These are phyloP conservation scores for Eudasyphora cyanicolor DNA, from an alignment of 2,888 invertebrate genomes.

Conservation along the genomic window DNA sequence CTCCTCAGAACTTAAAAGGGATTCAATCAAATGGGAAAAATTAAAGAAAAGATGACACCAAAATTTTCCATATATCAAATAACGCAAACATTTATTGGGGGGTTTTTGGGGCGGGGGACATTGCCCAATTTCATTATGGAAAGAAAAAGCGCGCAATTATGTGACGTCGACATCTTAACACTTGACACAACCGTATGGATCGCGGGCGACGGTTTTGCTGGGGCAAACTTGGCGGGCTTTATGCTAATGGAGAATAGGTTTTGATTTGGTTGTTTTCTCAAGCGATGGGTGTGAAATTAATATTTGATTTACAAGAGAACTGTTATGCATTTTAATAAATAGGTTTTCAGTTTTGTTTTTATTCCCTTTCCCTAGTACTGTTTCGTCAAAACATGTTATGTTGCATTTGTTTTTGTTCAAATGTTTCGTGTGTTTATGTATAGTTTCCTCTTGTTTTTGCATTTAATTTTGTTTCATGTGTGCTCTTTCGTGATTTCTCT, in stretches of 20 bases:
- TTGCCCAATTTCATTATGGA: neutral
- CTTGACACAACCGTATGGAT: slow-evolving; percentile 41
- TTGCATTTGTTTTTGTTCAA: slow-evolving; percentile 52
- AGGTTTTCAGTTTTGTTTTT: slow-evolving; percentile 23
- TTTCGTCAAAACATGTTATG: slow-evolving; percentile 78
- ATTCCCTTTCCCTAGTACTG: slow-evolving; percentile 70
- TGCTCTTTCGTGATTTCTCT: too few species aligned
- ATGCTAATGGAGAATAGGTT: slow-evolving; percentile 1
- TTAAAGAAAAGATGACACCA: too few species aligned
- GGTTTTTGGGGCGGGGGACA: neutral
- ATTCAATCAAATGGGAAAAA: neutral
- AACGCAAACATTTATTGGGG: neutral
- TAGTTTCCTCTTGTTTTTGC: slow-evolving; percentile 74
- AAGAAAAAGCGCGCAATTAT: slow-evolving; percentile 77
- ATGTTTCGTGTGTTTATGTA: slow-evolving; percentile 44
- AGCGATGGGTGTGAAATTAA: neutral
- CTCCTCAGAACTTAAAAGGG: slow-evolving; percentile 32
- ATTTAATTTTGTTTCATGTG: slow-evolving; percentile 70
- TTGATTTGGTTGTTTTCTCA: slow-evolving; percentile 30
- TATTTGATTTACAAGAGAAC: neutral
- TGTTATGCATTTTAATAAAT: neutral
- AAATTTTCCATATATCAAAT: neutral
- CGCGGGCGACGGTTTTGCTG: neutral
- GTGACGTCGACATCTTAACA: slow-evolving; percentile 73
- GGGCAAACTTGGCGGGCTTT: slow-evolving; percentile 15